phyloP scores from a whole-genome alignment of 2,113 vertebrate genomes.

The Gallinago media region DNA sequence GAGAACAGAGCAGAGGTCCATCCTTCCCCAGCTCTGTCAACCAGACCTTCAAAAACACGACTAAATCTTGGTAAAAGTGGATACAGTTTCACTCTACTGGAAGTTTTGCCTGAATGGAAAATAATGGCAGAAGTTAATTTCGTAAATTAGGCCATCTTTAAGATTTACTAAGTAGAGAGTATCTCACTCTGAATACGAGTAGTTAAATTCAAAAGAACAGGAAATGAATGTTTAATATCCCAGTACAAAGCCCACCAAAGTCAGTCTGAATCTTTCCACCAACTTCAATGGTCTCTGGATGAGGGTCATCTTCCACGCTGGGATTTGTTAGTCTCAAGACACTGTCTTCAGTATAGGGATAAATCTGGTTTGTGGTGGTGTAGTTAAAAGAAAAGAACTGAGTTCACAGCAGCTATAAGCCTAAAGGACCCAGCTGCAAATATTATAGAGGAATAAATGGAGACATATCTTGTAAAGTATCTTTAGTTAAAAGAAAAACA shows the following conservation, averaged over 20 bases:
- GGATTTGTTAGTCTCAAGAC: constrained; percentile 25
- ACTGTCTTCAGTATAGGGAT: neutral
- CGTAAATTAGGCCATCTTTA: neutral
- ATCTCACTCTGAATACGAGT: neutral
- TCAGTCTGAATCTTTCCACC: neutral
- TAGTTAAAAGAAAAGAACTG: constrained; percentile 33
- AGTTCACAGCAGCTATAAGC: neutral
- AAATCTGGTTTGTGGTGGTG: neutral
- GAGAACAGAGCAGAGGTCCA: neutral
- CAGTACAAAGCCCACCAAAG: neutral
- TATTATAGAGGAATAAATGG: constrained; percentile 15
- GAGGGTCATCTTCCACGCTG: neutral
- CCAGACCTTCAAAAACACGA: neutral
- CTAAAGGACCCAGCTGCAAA: constrained; percentile 5
- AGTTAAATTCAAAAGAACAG: neutral
- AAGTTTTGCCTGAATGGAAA: neutral
- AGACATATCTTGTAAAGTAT: neutral
- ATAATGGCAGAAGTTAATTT: neutral
- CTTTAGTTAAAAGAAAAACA: constrained; percentile 16
- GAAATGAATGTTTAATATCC: neutral
- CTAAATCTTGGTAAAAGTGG: neutral
- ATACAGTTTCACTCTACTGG: neutral
- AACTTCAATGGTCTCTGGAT: neutral
- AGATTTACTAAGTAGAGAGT: neutral
- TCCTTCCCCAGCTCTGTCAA: neutral